Evolutionary conservation across 1,140 invertebrate genomes (phyloP), one percentile per base, ranked within the genome.

Genomic region (Pomacea maculata): DNA sequence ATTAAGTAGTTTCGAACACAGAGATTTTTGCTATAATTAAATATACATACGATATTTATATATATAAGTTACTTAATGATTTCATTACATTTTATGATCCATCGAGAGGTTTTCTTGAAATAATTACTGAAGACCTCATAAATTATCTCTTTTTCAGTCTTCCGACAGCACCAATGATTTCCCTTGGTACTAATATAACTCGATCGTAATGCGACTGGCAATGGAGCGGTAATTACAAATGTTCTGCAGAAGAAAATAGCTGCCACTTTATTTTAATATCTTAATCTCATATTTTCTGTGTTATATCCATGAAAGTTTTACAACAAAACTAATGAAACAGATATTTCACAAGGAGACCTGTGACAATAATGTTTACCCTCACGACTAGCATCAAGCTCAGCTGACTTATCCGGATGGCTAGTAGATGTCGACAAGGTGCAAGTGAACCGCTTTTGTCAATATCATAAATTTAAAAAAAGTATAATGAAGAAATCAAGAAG

Each of bases 401-500:
- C n/a, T 71, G 68, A 34, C n/a, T 34, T 7, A n/a, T 71, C 0
- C 6, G 15, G 8, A 29, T 71, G 25, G 7, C 6, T 14, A 29
- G 25, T 25, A 29, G 15, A 29, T 19, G 14, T 71, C 45, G 1
- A 29, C 68, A 45, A 45, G 34, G 34, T 4, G 34, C 34, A 45
- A 45, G 34, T 45, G 34, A 45, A 45, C 34, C 34, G 34, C 45
- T 15, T 71, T 71, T 71, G n/a, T 71, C 45, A 2, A 71, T 71
- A 7, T 29, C 15, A 29, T 2, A 29, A 12, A n/a, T 29, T 25
- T 25, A 0, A 25, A 34, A 71, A 72, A 19, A 45, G 29, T 17
- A 34, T 45, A 57, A 75, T 75, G 73, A 55, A 52, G 54, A 75
- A 75, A 75, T 54, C 73, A n/a, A 75, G 55, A 55, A 52, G 52